phyloP scores from a whole-genome alignment of 2,113 vertebrate species.

The Elaphurus davidianus region DNA sequence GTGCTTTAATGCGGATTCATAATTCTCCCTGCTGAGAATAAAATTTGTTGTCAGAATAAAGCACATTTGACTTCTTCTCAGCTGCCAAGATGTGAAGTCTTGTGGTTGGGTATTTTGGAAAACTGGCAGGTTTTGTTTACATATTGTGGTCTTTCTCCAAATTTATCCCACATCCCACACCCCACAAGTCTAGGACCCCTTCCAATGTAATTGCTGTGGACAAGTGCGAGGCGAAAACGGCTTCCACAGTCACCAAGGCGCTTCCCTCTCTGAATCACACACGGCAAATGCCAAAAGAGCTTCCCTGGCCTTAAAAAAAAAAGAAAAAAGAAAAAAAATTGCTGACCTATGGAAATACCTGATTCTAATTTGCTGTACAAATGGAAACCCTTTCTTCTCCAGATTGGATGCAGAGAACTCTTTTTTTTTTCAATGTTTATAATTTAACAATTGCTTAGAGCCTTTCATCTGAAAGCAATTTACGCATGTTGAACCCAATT shows the following conservation, averaged over 20 bases:
- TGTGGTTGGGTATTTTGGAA: slow-evolving; percentile 66
- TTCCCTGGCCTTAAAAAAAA: not conserved
- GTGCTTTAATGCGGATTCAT: slow-evolving; percentile 45
- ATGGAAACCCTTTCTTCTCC: slow-evolving; percentile 67
- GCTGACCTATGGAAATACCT: slow-evolving; percentile 65
- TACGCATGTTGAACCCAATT: slow-evolving; percentile 42
- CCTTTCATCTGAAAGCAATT: slow-evolving; percentile 69
- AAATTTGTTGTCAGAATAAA: slow-evolving; percentile 72
- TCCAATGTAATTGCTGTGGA: slow-evolving; percentile 65
- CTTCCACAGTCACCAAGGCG: slow-evolving; percentile 40
- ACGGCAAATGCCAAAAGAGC: not conserved
- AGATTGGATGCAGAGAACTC: slow-evolving; percentile 59
- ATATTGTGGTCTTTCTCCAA: slow-evolving; percentile 65
- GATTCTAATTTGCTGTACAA: slow-evolving; percentile 72
- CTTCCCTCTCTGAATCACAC: slow-evolving; percentile 45
- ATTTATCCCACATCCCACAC: slow-evolving; percentile 53
- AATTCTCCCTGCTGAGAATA: slow-evolving; percentile 63
- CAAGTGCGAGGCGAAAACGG: slow-evolving; percentile 50
- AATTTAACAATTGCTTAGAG: slow-evolving; percentile 57
- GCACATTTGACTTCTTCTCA: slow-evolving; percentile 60
- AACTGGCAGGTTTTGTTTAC: slow-evolving; percentile 70
- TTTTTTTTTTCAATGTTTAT: slow-evolving; percentile 55
- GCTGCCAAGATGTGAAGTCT: slow-evolving; percentile 61
- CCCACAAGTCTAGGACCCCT: slow-evolving; percentile 52
- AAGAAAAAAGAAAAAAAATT: slow-evolving; percentile 2